A percentile compares a stretch with the other conserved stretches of the same genome.
These are phyloP conservation scores for Euphonia xanthogaster DNA, from an alignment of 2,797 vertebrate species.

Conservation along the genomic window DNA sequence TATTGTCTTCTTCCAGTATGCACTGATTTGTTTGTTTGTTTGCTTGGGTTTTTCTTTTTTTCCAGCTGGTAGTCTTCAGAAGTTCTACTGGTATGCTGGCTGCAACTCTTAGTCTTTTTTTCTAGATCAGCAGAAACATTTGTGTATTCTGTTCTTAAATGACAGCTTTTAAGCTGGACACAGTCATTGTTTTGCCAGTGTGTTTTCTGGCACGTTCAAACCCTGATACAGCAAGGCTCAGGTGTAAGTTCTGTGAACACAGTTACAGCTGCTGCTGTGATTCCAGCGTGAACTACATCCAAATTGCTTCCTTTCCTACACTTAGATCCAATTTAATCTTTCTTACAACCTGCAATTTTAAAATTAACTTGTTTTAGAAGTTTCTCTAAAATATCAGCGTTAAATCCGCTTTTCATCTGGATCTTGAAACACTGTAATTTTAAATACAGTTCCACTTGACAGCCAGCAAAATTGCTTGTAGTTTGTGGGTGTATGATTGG, in stretches of 20 bases:
- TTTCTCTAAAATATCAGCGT: not conserved
- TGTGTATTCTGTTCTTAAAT: not conserved
- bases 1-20: not conserved
- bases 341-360: not conserved
- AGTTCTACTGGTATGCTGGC: not conserved
- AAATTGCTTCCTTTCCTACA: not conserved
- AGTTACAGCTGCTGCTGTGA: conserved; percentile 30
- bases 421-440: not conserved
- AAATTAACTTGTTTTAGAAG: not conserved
- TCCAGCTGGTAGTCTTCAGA: not conserved
- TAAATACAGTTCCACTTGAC: not conserved
- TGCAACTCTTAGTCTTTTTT: not conserved
- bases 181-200: not conserved
- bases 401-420: not conserved
- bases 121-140: not conserved
- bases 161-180: not conserved
- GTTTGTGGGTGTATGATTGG: not conserved
- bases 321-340: not conserved
- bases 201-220: not conserved
- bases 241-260: not conserved
- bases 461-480: not conserved
- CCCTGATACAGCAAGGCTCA: not conserved
- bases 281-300: not conserved
- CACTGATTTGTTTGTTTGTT: not conserved
- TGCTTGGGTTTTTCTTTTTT: not conserved